Base-by-base conservation (phyloP, 2,113 vertebrate genomes). In the Neopipo cinnamomea region DNA sequence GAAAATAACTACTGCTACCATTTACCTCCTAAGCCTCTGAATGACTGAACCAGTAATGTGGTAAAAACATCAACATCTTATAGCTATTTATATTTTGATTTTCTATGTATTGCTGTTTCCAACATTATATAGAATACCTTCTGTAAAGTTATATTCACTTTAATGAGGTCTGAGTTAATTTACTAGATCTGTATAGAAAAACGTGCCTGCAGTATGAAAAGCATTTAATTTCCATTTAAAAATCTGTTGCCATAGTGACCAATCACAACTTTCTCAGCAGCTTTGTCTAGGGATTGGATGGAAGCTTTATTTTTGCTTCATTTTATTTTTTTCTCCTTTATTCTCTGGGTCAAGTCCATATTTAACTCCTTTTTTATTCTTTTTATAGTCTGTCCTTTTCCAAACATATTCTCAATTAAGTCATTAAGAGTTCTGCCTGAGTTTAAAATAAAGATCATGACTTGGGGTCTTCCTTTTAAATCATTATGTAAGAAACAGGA, bases 161-260 rank as follows among this genome's bases (percentile, higher is more conserved):
- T 77, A 86, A 93, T 71, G 76, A 80, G 42, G 21, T 52, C 39
- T 63, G 55, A 77, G 47, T 55, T 89, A 15, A 92, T 88, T 88
- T 95, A 52, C 56, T 65, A 95, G 47, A 81, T 63, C 37, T 49
- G 14, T 25, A 68, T 25, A 71, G 76, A 80, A 83, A 92, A 95
- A 86, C 46, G 23, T 92, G 67, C 68, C 67, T 86, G 67, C 22
- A 35, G n/a, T 75, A 91, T 78, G 85, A 88, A 92, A 95, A 92
- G 65, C 68, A 68, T 84, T 94, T 92, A 92, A 88, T 92, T 94
- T 95, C 92, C 71, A 83, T 96, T 95, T 95, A 72, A 92, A 88
- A 77, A 91, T 91, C 93, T 83, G 96, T 97, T 97, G 89, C 95
- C 92, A 91, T 97, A 90, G 95, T 86, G 89, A 97, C 85, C 47